A percentile compares a stretch with the other conserved stretches of the same genome.
phyloP scores from a whole-genome alignment of 2,888 invertebrate genomes.

The Norana najaformis region DNA sequence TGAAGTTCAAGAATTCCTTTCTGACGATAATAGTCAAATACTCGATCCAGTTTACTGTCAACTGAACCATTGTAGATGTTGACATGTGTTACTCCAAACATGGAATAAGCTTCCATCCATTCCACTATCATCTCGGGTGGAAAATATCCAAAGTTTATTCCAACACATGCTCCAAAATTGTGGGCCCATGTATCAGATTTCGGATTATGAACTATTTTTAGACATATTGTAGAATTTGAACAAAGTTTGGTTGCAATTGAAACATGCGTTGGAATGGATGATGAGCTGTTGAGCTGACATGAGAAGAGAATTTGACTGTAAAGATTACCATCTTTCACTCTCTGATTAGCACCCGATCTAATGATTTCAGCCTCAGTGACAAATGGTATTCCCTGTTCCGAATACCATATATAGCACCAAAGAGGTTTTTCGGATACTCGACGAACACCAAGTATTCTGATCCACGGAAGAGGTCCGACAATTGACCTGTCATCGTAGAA shows the following conservation, averaged over 20 bases:
- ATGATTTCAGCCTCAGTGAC: background rate
- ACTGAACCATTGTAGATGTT: slow-evolving; percentile 40
- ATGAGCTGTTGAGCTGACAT: no score
- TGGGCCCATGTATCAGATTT: background rate
- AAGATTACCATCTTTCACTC: background rate
- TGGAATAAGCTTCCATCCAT: slow-evolving; percentile 42
- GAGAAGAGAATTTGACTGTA: no score
- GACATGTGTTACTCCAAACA: slow-evolving; percentile 42
- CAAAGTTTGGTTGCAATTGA: no score
- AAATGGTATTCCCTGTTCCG: background rate
- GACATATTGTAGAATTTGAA: no score
- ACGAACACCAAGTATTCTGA: slow-evolving; percentile 36
- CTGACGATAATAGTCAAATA: no score
- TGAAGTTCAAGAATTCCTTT: no score
- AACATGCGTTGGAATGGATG: no score
- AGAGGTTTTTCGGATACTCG: background rate
- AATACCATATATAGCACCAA: background rate
- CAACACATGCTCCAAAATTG: background rate
- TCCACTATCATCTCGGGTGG: slow-evolving; percentile 35
- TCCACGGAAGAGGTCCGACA: slow-evolving; percentile 28
- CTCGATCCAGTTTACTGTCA: no score
- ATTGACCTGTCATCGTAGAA: slow-evolving; percentile 38
- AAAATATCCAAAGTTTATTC: background rate
- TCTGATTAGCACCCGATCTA: background rate
- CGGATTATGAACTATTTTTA: background rate